phyloP scores from a whole-genome alignment of 2,888 invertebrate species.

The Dryobotodes eremita region DNA sequence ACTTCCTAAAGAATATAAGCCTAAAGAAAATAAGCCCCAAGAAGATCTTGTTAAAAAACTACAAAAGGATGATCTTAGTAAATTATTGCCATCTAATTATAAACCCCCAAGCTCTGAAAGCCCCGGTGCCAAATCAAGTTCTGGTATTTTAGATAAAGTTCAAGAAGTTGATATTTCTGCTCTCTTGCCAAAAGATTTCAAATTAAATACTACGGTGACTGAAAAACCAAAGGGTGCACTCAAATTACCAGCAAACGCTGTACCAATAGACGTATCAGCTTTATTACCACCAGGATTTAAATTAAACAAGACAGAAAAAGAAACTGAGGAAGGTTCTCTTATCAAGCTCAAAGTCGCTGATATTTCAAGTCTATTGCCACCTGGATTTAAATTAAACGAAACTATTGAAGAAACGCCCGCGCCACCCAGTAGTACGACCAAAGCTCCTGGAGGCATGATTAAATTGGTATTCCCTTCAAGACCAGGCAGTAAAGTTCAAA shows the following conservation, averaged over 20 bases:
- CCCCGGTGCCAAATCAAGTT: conserved; percentile 74
- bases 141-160: conserved; percentile 77
- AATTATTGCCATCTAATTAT: conserved; percentile 93
- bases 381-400: conserved; percentile 89
- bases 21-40: conserved; percentile 82
- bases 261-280: conserved; percentile 89
- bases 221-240: conserved; percentile 75
- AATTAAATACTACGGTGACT: conserved; percentile 81
- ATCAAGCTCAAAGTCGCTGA: conserved; percentile 85
- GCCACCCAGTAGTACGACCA: conserved; percentile 78
- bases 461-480: conserved; percentile 96
- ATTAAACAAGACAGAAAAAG: conserved; percentile 76
- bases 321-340: conserved; percentile 68
- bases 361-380: conserved; percentile 92
- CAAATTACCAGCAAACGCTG: conserved; percentile 75
- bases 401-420: conserved; percentile 72
- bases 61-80: conserved; percentile 90
- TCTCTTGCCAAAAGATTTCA: conserved; percentile 92
- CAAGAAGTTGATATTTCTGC: conserved; percentile 88
- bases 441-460: conserved; percentile 86
- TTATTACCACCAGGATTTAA: conserved; percentile 92
- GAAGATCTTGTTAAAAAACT: conserved; percentile 87
- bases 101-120: conserved; percentile 85
- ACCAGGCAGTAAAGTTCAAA: conserved; percentile 92
- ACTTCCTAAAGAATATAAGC: conserved; percentile 90